Evolutionary conservation across 2,888 invertebrate genomes (phyloP).

Genomic region (Lycophotia porphyrea): DNA sequence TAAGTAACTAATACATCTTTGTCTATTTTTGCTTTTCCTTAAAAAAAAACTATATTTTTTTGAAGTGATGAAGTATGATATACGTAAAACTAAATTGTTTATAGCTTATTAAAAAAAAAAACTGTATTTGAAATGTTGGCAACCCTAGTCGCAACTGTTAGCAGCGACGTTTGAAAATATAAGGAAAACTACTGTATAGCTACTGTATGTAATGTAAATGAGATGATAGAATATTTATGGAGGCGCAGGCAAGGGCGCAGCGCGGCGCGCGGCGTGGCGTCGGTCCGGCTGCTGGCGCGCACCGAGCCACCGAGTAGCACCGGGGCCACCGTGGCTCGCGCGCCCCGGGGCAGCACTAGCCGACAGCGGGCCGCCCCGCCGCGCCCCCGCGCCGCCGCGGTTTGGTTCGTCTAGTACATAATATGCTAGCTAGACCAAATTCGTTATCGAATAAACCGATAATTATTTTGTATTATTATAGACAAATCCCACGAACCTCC

Average conservation of each 20-base stretch:
- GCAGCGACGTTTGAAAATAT: background rate
- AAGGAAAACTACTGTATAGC: background rate
- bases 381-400: background rate
- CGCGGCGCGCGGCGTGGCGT: background rate
- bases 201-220: background rate
- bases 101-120: too few species aligned
- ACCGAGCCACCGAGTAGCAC: background rate
- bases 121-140: too few species aligned
- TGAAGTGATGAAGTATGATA: too few species aligned
- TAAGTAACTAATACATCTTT: too few species aligned
- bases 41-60: too few species aligned
- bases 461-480: too few species aligned
- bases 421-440: background rate
- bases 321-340: background rate
- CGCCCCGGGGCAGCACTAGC: background rate
- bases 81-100: too few species aligned
- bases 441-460: background rate
- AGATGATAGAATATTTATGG: constrained; percentile 11
- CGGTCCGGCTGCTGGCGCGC: background rate
- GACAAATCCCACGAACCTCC: constrained; percentile 1
- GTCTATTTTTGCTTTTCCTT: too few species aligned
- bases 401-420: too few species aligned
- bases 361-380: background rate
- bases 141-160: background rate
- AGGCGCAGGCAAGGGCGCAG: background rate